These are phyloP conservation scores for Dryoscopus gambensis DNA, from an alignment of 2,113 vertebrate species.

Conservation along the genomic window DNA sequence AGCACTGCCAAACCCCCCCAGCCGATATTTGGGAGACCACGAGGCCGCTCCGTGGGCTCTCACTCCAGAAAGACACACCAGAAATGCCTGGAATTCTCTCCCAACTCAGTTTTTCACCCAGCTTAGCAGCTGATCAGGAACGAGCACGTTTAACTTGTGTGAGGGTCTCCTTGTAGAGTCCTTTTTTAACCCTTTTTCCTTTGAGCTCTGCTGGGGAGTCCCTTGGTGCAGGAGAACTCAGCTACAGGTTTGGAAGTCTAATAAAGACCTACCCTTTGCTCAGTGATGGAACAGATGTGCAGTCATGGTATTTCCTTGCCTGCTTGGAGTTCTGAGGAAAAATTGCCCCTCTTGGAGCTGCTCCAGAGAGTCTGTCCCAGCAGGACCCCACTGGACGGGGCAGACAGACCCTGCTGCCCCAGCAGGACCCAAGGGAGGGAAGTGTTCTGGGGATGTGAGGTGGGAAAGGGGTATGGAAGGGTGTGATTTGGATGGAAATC, in stretches of 20 bases:
- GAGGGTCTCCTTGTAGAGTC: background rate
- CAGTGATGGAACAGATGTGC: background rate
- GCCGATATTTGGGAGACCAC: background rate
- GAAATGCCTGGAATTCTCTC: background rate
- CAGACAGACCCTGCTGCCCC: background rate
- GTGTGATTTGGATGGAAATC: background rate
- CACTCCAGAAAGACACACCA: background rate
- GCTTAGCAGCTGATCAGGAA: background rate
- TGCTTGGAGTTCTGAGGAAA: background rate
- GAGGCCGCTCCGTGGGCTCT: background rate
- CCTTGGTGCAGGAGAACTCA: background rate
- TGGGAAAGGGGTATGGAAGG: background rate
- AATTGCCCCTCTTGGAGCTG: background rate
- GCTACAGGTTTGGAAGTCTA: background rate
- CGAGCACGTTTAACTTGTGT: background rate
- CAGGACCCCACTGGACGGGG: background rate
- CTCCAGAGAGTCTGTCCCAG: background rate
- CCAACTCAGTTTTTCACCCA: background rate
- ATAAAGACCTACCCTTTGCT: background rate
- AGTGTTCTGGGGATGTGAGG: background rate
- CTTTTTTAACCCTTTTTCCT: background rate
- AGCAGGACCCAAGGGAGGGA: background rate
- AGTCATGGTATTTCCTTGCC: background rate
- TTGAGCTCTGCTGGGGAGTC: background rate
- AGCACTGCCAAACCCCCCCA: background rate